These are phyloP conservation scores for Dinomys branickii DNA, from an alignment of 2,113 vertebrate genomes.

Conservation along the genomic window DNA sequence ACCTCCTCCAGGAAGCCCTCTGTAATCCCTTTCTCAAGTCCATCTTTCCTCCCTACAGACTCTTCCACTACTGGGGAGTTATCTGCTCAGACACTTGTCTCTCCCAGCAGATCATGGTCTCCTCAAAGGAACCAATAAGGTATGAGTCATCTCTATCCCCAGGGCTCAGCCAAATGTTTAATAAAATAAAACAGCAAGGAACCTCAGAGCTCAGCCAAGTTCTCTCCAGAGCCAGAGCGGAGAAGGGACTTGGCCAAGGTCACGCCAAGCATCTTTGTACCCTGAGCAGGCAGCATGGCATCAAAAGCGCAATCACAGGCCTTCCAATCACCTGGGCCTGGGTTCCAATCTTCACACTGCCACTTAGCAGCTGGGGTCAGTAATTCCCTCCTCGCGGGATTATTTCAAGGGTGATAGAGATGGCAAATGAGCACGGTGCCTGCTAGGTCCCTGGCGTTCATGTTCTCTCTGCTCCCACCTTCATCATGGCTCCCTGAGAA, in stretches of 20 bases:
- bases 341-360: not conserved
- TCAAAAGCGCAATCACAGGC: rapidly evolving
- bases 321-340: not conserved
- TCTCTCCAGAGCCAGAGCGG: conserved; percentile 25
- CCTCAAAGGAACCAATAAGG: conserved; percentile 43
- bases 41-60: not conserved
- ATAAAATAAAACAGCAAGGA: conserved; percentile 53
- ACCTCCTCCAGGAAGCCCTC: conserved; percentile 26
- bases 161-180: conserved; percentile 32
- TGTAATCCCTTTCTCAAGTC: not conserved
- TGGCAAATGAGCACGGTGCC: rapidly evolving
- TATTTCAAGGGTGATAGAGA: not conserved
- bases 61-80: not conserved
- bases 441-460: not conserved
- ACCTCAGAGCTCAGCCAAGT: conserved; percentile 38
- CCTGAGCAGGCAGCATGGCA: not conserved
- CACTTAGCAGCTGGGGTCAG: not conserved
- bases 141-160: conserved; percentile 40
- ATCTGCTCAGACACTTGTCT: not conserved
- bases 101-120: not conserved
- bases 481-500: not conserved
- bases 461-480: not conserved
- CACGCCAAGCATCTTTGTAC: not conserved
- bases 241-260: conserved; percentile 52
- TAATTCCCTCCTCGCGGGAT: not conserved